Evolutionary conservation across 2,888 invertebrate species (phyloP).

Genomic region (Acronicta leporina): DNA sequence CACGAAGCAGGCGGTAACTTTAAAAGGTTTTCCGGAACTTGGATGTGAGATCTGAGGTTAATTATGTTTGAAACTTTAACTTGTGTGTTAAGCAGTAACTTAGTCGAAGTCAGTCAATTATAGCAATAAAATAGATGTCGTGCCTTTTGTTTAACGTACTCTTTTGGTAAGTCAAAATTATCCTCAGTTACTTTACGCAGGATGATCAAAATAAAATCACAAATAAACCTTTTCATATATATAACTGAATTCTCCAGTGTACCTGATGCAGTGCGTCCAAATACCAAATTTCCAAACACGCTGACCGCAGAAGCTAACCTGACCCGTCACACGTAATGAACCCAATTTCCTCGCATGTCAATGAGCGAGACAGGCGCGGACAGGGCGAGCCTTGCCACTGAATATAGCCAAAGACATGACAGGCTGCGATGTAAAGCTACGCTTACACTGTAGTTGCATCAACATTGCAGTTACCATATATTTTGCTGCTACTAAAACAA

Average conservation of each 20-base stretch:
- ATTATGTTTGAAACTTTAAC: constrained; percentile 2
- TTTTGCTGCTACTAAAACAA: too few species aligned
- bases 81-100: not conserved
- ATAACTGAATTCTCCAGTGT: not conserved
- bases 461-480: too few species aligned
- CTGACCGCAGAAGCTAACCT: constrained; percentile 22
- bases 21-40: constrained; percentile 6
- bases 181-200: too few species aligned
- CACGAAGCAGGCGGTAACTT: not conserved
- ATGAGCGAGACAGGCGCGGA: constrained; percentile 20
- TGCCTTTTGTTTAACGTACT: too few species aligned
- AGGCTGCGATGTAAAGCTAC: not conserved
- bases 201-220: too few species aligned
- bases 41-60: not conserved
- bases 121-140: too few species aligned
- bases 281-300: constrained; percentile 27
- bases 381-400: constrained; percentile 1
- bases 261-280: constrained; percentile 18
- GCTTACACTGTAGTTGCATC: too few species aligned
- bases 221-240: too few species aligned
- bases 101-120: not conserved
- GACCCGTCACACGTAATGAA: constrained; percentile 24
- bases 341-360: constrained; percentile 31
- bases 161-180: too few species aligned
- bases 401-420: not conserved